These are phyloP conservation scores for Melipona bicolor DNA, from an alignment of 2,888 invertebrate species.

Conservation along the genomic window DNA sequence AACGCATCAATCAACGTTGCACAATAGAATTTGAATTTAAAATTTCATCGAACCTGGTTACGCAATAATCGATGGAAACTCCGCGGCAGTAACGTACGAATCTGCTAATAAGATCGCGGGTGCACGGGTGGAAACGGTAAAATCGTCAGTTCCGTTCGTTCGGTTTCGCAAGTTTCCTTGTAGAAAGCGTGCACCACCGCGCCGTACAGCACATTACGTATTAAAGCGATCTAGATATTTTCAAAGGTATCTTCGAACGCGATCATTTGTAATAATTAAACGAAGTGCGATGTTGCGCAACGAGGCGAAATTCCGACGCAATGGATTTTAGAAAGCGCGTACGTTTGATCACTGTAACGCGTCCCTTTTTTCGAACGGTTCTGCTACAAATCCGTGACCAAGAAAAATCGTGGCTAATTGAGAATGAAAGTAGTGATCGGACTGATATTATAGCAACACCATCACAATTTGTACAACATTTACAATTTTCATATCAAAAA, in stretches of 20 bases:
- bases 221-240: neutral
- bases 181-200: slow-evolving; percentile 34
- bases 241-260: slow-evolving; percentile 3
- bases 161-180: slow-evolving; percentile 33
- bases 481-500: too few species aligned
- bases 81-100: neutral
- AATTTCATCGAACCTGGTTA: neutral
- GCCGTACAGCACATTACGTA: neutral
- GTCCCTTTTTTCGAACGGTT: neutral
- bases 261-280: slow-evolving; percentile 18
- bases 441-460: too few species aligned
- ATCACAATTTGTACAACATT: too few species aligned
- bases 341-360: neutral
- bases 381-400: slow-evolving; percentile 11
- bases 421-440: too few species aligned
- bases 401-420: neutral
- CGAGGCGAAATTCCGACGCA: neutral
- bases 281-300: slow-evolving; percentile 7
- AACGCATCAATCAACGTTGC: neutral
- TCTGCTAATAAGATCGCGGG: neutral
- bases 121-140: neutral
- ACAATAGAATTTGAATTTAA: neutral
- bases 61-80: neutral
- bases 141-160: slow-evolving; percentile 10
- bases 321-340: slow-evolving; percentile 5